These are phyloP conservation scores for Eilema griseolum DNA, from an alignment of 2,888 invertebrate genomes.

Conservation along the genomic window DNA sequence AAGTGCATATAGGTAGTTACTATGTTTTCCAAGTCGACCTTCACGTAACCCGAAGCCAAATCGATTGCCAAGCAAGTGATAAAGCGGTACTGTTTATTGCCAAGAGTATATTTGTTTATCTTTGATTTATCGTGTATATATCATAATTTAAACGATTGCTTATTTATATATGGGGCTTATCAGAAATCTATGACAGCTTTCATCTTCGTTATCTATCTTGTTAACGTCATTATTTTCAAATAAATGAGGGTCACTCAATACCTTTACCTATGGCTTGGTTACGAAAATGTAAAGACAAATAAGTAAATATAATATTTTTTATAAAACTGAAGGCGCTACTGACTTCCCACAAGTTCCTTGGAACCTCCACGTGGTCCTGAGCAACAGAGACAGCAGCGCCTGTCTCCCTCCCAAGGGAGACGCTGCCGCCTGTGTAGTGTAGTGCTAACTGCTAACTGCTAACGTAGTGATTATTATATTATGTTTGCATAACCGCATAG, in stretches of 20 bases:
- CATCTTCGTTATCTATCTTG: background rate
- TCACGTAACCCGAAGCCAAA: slow-evolving; percentile 45
- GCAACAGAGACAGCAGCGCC: too few species aligned
- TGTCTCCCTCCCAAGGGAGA: too few species aligned
- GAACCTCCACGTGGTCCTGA: too few species aligned
- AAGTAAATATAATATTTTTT: too few species aligned
- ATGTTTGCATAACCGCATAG: background rate
- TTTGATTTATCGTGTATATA: slow-evolving; percentile 10
- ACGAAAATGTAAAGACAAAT: too few species aligned
- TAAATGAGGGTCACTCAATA: background rate
- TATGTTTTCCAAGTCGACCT: slow-evolving; percentile 37
- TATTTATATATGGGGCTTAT: background rate
- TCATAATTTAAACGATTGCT: background rate
- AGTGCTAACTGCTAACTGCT: too few species aligned
- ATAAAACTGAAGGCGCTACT: too few species aligned
- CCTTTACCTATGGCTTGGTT: background rate
- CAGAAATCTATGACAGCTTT: background rate
- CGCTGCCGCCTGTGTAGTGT: too few species aligned
- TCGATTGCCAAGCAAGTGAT: slow-evolving; percentile 47
- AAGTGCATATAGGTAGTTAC: background rate
- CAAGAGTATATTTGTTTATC: slow-evolving; percentile 19
- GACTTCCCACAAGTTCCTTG: too few species aligned
- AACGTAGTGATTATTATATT: too few species aligned
- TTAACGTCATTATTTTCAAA: background rate
- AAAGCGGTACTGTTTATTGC: slow-evolving; percentile 21